Evolutionary conservation across 2,888 invertebrate genomes (phyloP).

Genomic region (Idaea biselata): DNA sequence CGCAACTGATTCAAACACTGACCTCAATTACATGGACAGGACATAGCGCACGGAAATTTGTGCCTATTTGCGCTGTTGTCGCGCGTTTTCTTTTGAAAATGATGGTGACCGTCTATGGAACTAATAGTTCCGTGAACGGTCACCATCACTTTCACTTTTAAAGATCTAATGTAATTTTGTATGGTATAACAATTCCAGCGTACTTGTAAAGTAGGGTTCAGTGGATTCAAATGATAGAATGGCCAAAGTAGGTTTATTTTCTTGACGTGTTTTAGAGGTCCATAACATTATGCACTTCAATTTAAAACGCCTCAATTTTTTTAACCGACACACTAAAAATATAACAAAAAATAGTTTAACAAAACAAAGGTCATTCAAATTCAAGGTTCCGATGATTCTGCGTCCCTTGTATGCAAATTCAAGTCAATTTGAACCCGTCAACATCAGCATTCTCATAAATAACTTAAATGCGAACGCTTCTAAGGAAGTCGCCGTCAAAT

Average conservation of each 20-base stretch:
- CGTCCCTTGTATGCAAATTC: slow-evolving; percentile 66
- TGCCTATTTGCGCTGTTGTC: no score
- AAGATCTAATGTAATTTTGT: no score
- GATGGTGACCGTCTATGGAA: no score
- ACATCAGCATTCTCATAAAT: slow-evolving; percentile 51
- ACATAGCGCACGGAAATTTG: no score
- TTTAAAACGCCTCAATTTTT: slow-evolving; percentile 6
- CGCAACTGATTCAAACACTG: no score
- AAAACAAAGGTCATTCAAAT: slow-evolving; percentile 32
- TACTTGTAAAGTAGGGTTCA: no score
- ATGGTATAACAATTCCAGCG: no score
- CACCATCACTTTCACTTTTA: no score
- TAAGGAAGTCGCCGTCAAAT: slow-evolving; percentile 3
- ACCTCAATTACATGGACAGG: no score
- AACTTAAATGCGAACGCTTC: slow-evolving; percentile 21
- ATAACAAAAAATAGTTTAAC: neutral
- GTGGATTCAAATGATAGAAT: no score
- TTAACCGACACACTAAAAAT: slow-evolving; percentile 5
- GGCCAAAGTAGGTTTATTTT: neutral
- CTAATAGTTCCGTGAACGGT: no score
- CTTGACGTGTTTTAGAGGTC: neutral
- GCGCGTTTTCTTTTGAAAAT: no score
- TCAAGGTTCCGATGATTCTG: slow-evolving; percentile 33
- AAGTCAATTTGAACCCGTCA: slow-evolving; percentile 49
- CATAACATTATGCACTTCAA: neutral